These are phyloP conservation scores for Dendroctonus ponderosae DNA, from an alignment of 1,140 invertebrate species.

Conservation along the genomic window DNA sequence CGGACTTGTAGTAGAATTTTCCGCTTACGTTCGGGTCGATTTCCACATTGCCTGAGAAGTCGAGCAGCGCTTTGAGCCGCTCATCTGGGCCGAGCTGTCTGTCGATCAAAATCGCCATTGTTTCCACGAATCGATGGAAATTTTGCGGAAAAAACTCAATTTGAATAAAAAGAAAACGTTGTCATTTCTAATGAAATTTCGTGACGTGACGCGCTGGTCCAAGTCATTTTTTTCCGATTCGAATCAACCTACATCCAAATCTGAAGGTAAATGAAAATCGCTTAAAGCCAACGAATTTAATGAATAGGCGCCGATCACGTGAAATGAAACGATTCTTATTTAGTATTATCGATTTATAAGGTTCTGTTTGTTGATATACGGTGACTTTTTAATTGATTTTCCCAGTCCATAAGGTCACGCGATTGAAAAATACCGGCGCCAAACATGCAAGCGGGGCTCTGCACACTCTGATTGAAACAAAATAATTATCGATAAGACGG, in stretches of 20 bases:
- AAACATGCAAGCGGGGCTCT: slow-evolving; percentile 4
- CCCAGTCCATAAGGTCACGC: slow-evolving; percentile 12
- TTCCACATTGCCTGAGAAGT: slow-evolving; percentile 3
- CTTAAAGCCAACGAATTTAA: neutral
- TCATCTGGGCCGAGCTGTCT: slow-evolving; percentile 8
- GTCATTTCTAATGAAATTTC: too few species aligned
- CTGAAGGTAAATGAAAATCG: too few species aligned
- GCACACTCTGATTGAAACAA: slow-evolving; percentile 8
- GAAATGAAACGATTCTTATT: slow-evolving; percentile 12
- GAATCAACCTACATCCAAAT: too few species aligned
- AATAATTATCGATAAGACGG: slow-evolving; percentile 13
- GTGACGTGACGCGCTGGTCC: too few species aligned
- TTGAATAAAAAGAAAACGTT: too few species aligned
- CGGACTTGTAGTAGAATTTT: slow-evolving; percentile 27
- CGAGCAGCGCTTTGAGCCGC: slow-evolving; percentile 13
- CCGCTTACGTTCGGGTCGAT: slow-evolving; percentile 11
- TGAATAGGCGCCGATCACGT: slow-evolving; percentile 6
- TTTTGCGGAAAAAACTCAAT: too few species aligned
- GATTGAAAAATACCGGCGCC: slow-evolving; percentile 13
- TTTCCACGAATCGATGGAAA: too few species aligned
- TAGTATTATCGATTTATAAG: slow-evolving; percentile 21
- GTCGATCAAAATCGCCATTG: too few species aligned
- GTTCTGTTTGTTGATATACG: slow-evolving; percentile 16
- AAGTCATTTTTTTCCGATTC: too few species aligned
- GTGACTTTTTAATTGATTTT: slow-evolving; percentile 21